Evolutionary conservation across 2,888 invertebrate genomes (phyloP).

Genomic region (Parapristionchus giblindavisi): DNA sequence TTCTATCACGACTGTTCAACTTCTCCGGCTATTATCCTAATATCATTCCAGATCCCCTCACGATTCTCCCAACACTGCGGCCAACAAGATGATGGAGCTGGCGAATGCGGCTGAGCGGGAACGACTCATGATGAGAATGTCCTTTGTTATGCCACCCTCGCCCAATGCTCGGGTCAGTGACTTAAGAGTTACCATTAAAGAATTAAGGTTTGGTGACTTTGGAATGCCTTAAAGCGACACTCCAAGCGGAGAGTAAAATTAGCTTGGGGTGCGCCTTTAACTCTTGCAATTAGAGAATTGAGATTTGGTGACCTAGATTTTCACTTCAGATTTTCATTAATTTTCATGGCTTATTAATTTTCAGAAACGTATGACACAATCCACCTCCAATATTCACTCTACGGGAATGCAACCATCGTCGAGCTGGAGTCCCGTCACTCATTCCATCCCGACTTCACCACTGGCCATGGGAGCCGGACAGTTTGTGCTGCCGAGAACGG

Average conservation of each 20-base stretch:
- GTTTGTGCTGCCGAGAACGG: slow-evolving; percentile 34
- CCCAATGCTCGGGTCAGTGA: neutral
- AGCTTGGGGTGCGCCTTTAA: too few species aligned
- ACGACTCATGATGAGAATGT: slow-evolving; percentile 6
- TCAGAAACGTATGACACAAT: slow-evolving; percentile 24
- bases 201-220: too few species aligned
- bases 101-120: slow-evolving; percentile 34
- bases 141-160: neutral
- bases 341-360: too few species aligned
- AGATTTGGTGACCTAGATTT: too few species aligned
- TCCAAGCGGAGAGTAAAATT: too few species aligned
- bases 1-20: too few species aligned
- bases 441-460: slow-evolving; percentile 34
- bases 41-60: slow-evolving; percentile 23
- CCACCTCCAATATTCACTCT: slow-evolving; percentile 12
- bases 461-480: slow-evolving; percentile 24
- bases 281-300: too few species aligned
- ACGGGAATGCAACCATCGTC: neutral
- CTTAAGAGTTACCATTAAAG: too few species aligned
- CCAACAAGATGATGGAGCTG: slow-evolving; percentile 36
- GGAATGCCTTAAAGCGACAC: too few species aligned
- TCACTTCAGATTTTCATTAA: neutral
- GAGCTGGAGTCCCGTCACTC: neutral
- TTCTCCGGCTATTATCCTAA: too few species aligned
- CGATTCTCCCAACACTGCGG: slow-evolving; percentile 25